A percentile compares a stretch with the other conserved stretches of the same genome.
Conservation (phyloP, 2,797 vertebrate genomes). For the Trichosurus vulpecula region DNA sequence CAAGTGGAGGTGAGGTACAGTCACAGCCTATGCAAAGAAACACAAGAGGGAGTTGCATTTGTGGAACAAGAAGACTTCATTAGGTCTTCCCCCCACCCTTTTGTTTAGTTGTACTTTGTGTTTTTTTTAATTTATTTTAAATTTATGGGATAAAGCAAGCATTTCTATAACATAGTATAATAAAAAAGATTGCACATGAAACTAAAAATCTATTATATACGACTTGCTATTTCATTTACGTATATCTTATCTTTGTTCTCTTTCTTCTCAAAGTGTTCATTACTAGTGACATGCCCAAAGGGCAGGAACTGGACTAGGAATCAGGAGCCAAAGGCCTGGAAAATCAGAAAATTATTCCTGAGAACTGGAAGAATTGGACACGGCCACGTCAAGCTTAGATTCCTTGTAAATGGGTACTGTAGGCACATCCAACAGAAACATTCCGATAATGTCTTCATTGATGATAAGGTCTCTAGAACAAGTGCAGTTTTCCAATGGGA, state of each 20-base stretch:
- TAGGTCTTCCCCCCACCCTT: background rate
- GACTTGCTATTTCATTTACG: too few relatives aligned
- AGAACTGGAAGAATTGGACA: too few relatives aligned
- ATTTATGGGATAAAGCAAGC: background rate
- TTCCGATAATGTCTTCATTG: background rate
- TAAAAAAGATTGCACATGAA: too few relatives aligned
- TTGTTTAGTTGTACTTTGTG: background rate
- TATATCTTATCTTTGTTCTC: too few relatives aligned
- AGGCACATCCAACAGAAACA: background rate
- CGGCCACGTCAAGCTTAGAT: background rate
- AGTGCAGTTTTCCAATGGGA: background rate
- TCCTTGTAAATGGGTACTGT: background rate
- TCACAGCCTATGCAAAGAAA: background rate
- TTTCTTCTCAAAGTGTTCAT: too few relatives aligned
- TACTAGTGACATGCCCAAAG: too few relatives aligned
- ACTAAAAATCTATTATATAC: too few relatives aligned
- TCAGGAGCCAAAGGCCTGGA: too few relatives aligned
- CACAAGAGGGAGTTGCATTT: background rate
- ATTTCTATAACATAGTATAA: too few relatives aligned
- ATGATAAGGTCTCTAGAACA: background rate
- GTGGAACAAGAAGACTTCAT: background rate
- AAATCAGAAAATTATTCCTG: too few relatives aligned
- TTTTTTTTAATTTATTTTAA: too few relatives aligned
- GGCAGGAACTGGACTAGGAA: too few relatives aligned
- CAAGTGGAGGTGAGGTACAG: background rate